Base-by-base conservation (phyloP, 2,113 vertebrate species). In the Scatophagus argus region DNA sequence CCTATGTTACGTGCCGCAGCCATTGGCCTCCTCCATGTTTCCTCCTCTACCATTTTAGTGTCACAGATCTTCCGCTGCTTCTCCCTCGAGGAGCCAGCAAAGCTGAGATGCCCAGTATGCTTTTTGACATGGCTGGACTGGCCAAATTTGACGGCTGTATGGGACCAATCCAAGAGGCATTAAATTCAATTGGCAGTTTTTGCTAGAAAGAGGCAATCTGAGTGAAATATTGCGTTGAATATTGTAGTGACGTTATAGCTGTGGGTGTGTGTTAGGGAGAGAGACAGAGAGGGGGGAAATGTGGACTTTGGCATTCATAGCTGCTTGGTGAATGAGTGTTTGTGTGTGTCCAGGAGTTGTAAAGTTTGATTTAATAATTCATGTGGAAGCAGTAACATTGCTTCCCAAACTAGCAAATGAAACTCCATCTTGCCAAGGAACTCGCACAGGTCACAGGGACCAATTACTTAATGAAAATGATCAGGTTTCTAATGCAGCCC, bases 401-500 rank as follows among this genome's bases (percentile, higher is more conserved):
- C 85, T 91, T 91, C 88, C 89, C 86, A 91, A 92, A 92, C 88
- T 54, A 86, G 73, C 85, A 90, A 93, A 91, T 92, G 90, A 93
- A 94, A 94, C 91, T 84, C 86, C 90, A 92, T 92, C 92, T 93
- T 76, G 83, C 84, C 83, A 88, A 87, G 82, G 65, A 90, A 89
- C 82, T 87, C 81, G n/a, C 84, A 84, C 88, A 90, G 91, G 92
- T 89, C 93, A 91, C 76, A 58, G 71, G 70, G 49, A 90, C 85
- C 91, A 93, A 93, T 94, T 93, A 93, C 91, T 91, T 93, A 92
- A 93, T 94, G 91, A 93, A 93, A 93, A 89, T 87, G 88, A 92
- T 94, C 91, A 86, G 89, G 93, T 93, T 94, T 92, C 92, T 86
- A 69, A 80, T 80, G 87, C 74, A 54, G 77, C 68, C 31, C 82